These are phyloP conservation scores for Rhegmatorhina hoffmannsi DNA, from an alignment of 2,113 vertebrate genomes.

Conservation along the genomic window DNA sequence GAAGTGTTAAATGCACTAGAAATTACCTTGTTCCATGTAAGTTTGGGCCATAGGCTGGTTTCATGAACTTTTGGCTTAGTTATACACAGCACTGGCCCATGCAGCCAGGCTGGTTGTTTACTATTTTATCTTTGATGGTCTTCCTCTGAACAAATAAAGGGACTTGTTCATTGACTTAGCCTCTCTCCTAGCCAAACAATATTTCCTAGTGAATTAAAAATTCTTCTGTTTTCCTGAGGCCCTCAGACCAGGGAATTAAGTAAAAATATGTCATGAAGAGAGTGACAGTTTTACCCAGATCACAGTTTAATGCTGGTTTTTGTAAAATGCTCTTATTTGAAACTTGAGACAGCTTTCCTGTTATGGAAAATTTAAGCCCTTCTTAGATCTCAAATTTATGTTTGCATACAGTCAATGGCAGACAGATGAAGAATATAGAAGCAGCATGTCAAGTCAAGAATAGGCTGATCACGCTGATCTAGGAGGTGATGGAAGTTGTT, in stretches of 20 bases:
- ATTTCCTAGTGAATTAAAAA: not conserved
- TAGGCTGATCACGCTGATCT: not conserved
- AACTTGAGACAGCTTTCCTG: not conserved
- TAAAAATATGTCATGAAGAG: not conserved
- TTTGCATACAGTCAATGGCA: fast-evolving
- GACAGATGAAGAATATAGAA: not conserved
- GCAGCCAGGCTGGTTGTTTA: not conserved
- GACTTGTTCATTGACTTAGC: not conserved
- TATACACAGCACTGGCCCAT: not conserved
- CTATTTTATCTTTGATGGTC: not conserved
- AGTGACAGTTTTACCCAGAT: not conserved
- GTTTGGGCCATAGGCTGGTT: not conserved
- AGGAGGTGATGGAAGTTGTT: not conserved
- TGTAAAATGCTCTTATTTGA: not conserved
- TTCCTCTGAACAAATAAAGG: slow-evolving; percentile 2
- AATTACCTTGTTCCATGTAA: not conserved
- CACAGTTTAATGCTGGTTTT: not conserved
- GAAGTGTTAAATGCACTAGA: not conserved
- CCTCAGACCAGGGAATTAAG: not conserved
- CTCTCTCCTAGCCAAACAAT: not conserved
- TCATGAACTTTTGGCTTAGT: not conserved
- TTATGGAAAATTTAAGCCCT: not conserved
- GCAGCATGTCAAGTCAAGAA: not conserved
- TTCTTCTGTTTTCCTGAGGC: not conserved
- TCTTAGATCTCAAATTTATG: not conserved